Evolutionary conservation across 2,113 vertebrate species (phyloP).

Genomic region (Sciurus niger): DNA sequence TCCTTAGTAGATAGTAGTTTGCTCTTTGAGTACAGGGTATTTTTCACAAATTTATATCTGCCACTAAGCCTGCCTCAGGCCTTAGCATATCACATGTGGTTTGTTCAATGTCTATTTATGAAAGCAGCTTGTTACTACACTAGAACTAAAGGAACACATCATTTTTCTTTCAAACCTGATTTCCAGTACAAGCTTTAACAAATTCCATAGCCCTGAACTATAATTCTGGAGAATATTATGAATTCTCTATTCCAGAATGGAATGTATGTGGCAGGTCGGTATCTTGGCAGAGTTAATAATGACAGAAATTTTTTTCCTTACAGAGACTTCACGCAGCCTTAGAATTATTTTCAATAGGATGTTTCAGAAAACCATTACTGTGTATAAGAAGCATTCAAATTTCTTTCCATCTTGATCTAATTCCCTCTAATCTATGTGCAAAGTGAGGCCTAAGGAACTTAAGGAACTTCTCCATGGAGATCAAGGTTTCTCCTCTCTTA

Average conservation of each 20-base stretch:
- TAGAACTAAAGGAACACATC: not conserved
- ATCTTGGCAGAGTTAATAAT: conserved; percentile 20
- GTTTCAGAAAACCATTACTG: not conserved
- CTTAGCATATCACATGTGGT: not conserved
- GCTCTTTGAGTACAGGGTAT: not conserved
- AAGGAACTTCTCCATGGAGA: not conserved
- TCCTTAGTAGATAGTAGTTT: not conserved
- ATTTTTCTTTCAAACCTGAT: conserved; percentile 52
- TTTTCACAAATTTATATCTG: conserved; percentile 2
- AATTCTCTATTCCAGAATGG: not conserved
- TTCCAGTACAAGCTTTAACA: not conserved
- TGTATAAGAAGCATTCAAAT: not conserved
- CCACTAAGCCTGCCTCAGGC: not conserved
- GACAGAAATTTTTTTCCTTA: not conserved
- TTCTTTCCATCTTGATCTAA: not conserved
- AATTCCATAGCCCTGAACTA: not conserved
- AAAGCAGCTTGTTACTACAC: not conserved
- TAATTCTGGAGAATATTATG: not conserved
- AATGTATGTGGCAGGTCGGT: not conserved
- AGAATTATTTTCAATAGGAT: conserved; percentile 15
- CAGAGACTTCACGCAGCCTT: not conserved
- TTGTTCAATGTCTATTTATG: conserved; percentile 25
- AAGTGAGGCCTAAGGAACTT: not conserved
- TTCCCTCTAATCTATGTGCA: not conserved
- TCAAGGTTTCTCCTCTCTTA: not conserved